phyloP scores from a whole-genome alignment of 2,888 invertebrate species.

The Calliopum simillimum region DNA sequence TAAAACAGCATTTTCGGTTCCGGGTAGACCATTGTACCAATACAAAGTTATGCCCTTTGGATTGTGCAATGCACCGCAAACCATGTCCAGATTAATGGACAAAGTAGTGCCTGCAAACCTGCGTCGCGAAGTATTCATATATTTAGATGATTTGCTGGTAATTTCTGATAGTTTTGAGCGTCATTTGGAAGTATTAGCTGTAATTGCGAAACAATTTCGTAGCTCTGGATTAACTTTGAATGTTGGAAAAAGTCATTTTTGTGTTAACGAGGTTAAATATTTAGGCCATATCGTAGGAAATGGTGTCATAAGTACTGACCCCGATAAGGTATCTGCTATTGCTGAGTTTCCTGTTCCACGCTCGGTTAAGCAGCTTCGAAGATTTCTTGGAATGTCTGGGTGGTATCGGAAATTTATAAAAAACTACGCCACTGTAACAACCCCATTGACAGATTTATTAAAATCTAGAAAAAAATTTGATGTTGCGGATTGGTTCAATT shows the following conservation, averaged over 20 bases:
- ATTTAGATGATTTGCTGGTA: conserved; percentile 28
- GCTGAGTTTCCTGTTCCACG: conserved; percentile 3
- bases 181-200: no score
- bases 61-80: no score
- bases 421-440: conserved; percentile 31
- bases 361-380: no score
- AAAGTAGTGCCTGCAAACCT: conserved; percentile 39
- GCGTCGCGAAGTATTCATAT: conserved; percentile 38
- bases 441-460: conserved; percentile 34
- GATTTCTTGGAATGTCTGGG: no score
- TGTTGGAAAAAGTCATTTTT: conserved; percentile 19
- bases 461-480: conserved; percentile 29
- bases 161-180: no score
- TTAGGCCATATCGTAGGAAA: no score
- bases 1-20: conserved; percentile 41
- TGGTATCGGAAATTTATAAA: conserved; percentile 37
- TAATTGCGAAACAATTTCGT: conserved; percentile 28
- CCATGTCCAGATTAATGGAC: conserved; percentile 40
- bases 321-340: conserved; percentile 36
- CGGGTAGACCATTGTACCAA: conserved; percentile 43
- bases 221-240: conserved; percentile 38
- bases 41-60: conserved; percentile 43
- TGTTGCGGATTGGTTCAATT: no score
- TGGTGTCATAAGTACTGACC: conserved; percentile 41
- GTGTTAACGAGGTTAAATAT: conserved; percentile 36